Percentiles rank a stretch among this genome's conserved stretches.
Conservation (phyloP, 23 tunicate species). For the Ciona savignyi region DNA sequence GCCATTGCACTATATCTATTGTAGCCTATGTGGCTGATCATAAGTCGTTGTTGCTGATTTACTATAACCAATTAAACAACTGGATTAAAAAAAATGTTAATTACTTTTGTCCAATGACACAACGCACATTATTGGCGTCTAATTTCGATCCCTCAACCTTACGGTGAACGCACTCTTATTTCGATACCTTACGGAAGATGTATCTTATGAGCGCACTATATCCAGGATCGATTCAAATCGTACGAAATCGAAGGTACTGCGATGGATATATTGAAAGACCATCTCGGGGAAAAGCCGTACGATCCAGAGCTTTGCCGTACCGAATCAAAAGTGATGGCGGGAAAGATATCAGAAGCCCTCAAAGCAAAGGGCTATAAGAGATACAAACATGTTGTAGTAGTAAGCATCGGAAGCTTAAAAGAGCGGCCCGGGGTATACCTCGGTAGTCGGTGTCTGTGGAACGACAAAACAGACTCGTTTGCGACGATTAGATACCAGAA, state of each 20-base stretch:
- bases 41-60: no score
- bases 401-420: constrained; percentile 82
- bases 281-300: constrained; percentile 48
- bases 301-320: constrained; percentile 52
- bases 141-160: no score
- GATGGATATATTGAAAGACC: constrained; percentile 36
- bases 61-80: no score
- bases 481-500: constrained; percentile 82
- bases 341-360: constrained; percentile 70
- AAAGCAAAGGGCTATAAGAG: constrained; percentile 54
- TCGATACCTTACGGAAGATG: no score
- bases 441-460: constrained; percentile 94
- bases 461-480: constrained; percentile 92
- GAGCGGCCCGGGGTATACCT: constrained; percentile 87
- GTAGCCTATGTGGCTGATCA: no score
- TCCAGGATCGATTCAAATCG: constrained; percentile 64
- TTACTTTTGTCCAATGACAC: no score
- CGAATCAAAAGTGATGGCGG: constrained; percentile 57
- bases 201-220: no score
- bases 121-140: no score
- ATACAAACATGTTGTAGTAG: constrained; percentile 91
- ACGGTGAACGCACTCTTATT: no score
- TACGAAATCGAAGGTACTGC: constrained; percentile 81
- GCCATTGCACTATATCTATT: no score
- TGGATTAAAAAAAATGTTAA: no score